A percentile compares a stretch with the other conserved stretches of the same genome.
phyloP scores from a whole-genome alignment of 2,888 invertebrate species.

The Lasioglossum marginatum region DNA sequence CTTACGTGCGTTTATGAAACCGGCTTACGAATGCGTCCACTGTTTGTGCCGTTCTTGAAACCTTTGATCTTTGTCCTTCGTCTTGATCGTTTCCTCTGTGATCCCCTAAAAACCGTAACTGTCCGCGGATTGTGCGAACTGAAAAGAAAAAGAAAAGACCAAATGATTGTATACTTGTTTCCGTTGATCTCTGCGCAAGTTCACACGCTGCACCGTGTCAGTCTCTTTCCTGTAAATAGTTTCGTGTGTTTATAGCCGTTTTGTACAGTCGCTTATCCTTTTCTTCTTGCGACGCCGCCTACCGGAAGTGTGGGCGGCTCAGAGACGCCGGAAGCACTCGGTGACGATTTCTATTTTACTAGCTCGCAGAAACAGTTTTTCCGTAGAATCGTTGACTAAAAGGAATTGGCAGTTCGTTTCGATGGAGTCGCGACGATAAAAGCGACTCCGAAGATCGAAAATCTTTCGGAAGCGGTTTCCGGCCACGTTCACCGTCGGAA shows the following conservation, averaged over 20 bases:
- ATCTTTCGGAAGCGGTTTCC: not conserved
- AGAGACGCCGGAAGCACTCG: not conserved
- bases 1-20: slow-evolving; percentile 68
- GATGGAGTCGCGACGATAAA: not conserved
- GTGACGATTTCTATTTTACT: slow-evolving; percentile 27
- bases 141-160: slow-evolving; percentile 37
- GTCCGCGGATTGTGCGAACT: slow-evolving; percentile 16
- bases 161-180: slow-evolving; percentile 42
- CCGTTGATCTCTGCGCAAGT: slow-evolving; percentile 41
- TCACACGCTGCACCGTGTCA: slow-evolving; percentile 37
- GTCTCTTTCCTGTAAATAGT: slow-evolving; percentile 62
- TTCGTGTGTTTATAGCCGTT: slow-evolving; percentile 49
- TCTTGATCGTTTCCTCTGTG: slow-evolving; percentile 35
- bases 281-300: slow-evolving; percentile 10
- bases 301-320: slow-evolving; percentile 9
- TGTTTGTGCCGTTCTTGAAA: slow-evolving; percentile 60
- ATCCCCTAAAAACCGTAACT: slow-evolving; percentile 17
- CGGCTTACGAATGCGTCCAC: slow-evolving; percentile 65
- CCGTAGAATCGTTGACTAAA: slow-evolving; percentile 13
- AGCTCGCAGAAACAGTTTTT: slow-evolving; percentile 5
- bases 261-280: slow-evolving; percentile 35
- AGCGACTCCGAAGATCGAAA: slow-evolving; percentile 9
- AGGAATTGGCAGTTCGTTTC: slow-evolving; percentile 32
- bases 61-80: slow-evolving; percentile 47
- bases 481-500: not conserved